Conservation (phyloP, 2,888 invertebrate species). For the Noctua janthe region DNA sequence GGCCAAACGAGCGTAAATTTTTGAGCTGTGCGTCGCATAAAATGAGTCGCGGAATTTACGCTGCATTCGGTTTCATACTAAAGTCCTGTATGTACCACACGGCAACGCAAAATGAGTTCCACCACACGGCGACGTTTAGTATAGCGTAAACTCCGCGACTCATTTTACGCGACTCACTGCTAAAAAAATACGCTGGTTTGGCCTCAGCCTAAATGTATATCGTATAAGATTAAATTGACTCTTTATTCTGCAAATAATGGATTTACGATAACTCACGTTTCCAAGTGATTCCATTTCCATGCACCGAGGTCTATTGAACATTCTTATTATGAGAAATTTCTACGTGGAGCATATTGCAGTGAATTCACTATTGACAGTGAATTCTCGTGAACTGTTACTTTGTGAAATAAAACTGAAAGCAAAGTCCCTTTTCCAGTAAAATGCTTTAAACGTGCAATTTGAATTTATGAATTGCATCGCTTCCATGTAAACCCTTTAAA, state of each 20-base stretch:
- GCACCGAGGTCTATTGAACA: not conserved
- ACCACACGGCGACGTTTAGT: too few species aligned
- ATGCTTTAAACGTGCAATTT: slow-evolving; percentile 13
- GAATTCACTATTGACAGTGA: not conserved
- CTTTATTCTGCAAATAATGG: not conserved
- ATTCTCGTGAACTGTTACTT: slow-evolving; percentile 6
- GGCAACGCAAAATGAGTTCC: too few species aligned
- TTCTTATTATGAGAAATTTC: not conserved
- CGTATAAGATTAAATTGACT: not conserved
- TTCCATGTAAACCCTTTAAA: not conserved
- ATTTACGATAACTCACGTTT: not conserved
- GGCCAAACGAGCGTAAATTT: too few species aligned
- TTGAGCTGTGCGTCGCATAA: too few species aligned
- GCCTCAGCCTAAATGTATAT: too few species aligned
- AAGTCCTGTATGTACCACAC: too few species aligned
- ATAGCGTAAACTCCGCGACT: too few species aligned
- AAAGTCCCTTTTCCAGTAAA: slow-evolving; percentile 14
- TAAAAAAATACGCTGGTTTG: too few species aligned
- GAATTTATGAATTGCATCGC: slow-evolving; percentile 12
- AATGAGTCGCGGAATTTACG: too few species aligned
- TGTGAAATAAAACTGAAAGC: slow-evolving; percentile 17
- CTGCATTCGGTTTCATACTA: too few species aligned
- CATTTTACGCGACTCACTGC: too few species aligned
- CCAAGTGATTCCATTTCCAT: not conserved
- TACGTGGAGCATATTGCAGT: not conserved